Evolutionary conservation across 2,113 vertebrate species (phyloP).

Genomic region (Murina feae): DNA sequence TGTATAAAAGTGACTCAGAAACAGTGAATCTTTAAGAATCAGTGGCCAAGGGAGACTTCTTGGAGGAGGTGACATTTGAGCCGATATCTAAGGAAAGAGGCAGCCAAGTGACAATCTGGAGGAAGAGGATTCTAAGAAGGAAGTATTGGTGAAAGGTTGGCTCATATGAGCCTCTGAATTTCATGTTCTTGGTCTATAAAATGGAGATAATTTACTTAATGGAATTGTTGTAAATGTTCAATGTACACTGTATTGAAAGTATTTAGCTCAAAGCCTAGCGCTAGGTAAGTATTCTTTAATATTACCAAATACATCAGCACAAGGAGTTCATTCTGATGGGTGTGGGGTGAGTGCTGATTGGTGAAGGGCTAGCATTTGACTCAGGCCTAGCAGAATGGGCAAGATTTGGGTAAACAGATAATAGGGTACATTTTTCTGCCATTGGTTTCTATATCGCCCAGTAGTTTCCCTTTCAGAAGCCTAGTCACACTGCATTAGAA

Average conservation of each 20-base stretch:
- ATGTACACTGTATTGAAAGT: neutral
- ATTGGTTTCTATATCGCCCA: neutral
- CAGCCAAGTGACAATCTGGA: neutral
- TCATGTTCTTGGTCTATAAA: neutral
- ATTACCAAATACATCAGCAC: neutral
- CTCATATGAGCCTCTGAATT: neutral
- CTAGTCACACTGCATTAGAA: neutral
- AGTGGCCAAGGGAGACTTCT: neutral
- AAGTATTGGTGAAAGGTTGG: neutral
- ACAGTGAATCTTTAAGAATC: neutral
- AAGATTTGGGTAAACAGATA: neutral
- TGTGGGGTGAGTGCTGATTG: neutral
- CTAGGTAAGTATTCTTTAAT: neutral
- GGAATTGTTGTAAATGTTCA: neutral
- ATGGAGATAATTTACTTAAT: neutral
- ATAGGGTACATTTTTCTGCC: neutral
- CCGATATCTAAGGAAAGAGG: neutral
- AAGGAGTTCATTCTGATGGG: neutral
- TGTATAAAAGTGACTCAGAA: neutral
- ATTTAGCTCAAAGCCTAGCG: neutral
- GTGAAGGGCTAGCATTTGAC: neutral
- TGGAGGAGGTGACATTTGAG: neutral
- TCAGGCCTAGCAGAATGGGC: neutral
- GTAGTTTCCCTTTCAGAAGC: neutral
- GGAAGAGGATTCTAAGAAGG: neutral